Base-by-base conservation (phyloP, 1,140 invertebrate genomes). In the Nomia melanderi region DNA sequence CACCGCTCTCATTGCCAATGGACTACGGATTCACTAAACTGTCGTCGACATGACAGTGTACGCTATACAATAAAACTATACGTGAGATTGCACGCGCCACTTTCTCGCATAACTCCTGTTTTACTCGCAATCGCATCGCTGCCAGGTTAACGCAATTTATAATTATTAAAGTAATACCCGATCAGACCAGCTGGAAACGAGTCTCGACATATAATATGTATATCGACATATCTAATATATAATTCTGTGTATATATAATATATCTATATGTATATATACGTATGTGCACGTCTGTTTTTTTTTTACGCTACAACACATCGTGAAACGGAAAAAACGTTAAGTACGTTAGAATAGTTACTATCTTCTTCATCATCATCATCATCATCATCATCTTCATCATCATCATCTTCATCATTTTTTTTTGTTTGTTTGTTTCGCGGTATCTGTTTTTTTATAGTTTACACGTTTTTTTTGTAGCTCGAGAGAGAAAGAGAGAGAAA, bases 151-250 rank as follows among this genome's bases (percentile, higher is more conserved):
- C 79, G 59, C 66, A 76, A 76, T 71, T 74, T 60, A 65, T 82
- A 83, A 84, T 81, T 83, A 83, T 84, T 84, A 81, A 81, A 82
- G 71, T 84, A 64, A 79, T 75, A 80, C 85, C 81, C 86, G 86
- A 84, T 86, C 91, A 91, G 91, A 90, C 91, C 90, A 92, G 91
- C 91, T 91, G 91, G 82, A 91, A 89, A 88, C 91, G 91, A 91
- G 90, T 88, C 73, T 89, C 84, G 84, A 84, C 82, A 81, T 84
- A 77, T 73, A n/a, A 79, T 82, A 70, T 74, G 62, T 79, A 56
- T 82, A 81, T 82, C 82, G 70, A 74, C 41, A 78, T 82, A 74
- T 73, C 65, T 67, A 81, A 83, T 78, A 39, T 79, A 59, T 77
- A 77, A 71, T 77, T 80, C 57, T 83, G 62, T 72, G 47, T 79